Base-by-base conservation (phyloP, 2,113 vertebrate species). In the Myxocyprinus asiaticus region DNA sequence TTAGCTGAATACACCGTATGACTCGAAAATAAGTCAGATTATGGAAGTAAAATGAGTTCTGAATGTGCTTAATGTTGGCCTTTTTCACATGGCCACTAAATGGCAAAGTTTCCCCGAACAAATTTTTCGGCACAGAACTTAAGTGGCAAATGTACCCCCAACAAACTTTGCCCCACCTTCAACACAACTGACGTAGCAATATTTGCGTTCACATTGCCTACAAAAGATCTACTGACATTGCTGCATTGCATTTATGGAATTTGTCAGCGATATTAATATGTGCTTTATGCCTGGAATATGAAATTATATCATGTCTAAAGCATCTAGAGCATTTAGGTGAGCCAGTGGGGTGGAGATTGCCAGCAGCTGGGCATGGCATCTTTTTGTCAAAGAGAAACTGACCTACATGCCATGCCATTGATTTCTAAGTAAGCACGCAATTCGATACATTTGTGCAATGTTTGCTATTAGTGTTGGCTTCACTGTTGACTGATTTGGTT, bases 401-500 rank as follows among this genome's bases (percentile, higher is more conserved):
- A 12, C 7, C 47, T 12, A 14, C 4, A 58, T 58, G 55, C 42
- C 33, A 58, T 7, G 53, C 51, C 68, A 58, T 15, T 44, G 42
- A 58, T 71, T 58, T 44, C 0, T 9, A 71, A 44, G 58, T 58
- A 42, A 4, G 12, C 53, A 71, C 67, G 2, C 12, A 7, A 71
- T 15, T 71, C 55, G 47, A 12, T 59, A 10, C 55, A 73, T 47
- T 72, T 11, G 47, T 61, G 55, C 9, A 59, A 73, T 12, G 69
- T 72, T 43, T 45, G 3, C 53, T 4, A 56, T 4, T 42, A n/a
- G 12, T 5, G 67, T 69, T 14, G 50, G 22, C 11, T 55, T 33
- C 22, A 33, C 22, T 33, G 22, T 33, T 33, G 22, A 33, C 22
- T 33, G 22, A 33, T 33, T 70, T 7, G 42, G 33, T 43, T 9